Evolutionary conservation across 2,888 invertebrate genomes (phyloP).

Genomic region (Melinaea menophilus): DNA sequence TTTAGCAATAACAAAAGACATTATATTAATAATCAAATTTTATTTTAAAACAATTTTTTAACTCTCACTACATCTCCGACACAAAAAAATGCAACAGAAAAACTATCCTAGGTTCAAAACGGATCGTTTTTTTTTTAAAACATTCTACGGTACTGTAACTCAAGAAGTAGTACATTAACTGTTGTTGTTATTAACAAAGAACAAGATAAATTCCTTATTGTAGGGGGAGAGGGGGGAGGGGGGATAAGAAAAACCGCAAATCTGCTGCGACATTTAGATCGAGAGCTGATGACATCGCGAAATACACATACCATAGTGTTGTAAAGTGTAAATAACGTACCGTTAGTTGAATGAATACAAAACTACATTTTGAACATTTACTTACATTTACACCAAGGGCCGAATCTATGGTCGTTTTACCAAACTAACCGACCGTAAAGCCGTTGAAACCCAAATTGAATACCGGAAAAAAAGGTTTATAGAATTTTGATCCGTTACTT

Average conservation of each 20-base stretch:
- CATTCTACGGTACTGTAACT: slow-evolving; percentile 7
- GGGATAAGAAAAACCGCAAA: slow-evolving; percentile 23
- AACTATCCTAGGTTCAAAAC: neutral
- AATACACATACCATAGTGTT: slow-evolving; percentile 17
- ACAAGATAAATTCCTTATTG: slow-evolving; percentile 23
- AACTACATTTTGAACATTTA: slow-evolving; percentile 53
- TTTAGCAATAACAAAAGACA: neutral
- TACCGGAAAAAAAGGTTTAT: slow-evolving; percentile 12
- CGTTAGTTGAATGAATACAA: slow-evolving; percentile 56
- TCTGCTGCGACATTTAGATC: slow-evolving; percentile 17
- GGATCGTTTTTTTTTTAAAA: neutral
- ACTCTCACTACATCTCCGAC: too few relatives aligned
- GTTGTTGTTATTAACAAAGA: slow-evolving; percentile 21
- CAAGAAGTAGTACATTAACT: slow-evolving; percentile 20
- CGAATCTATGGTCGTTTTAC: slow-evolving; percentile 5
- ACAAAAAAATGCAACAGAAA: neutral
- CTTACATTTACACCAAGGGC: slow-evolving; percentile 52
- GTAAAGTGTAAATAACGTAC: slow-evolving; percentile 22
- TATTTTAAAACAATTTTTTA: too few relatives aligned
- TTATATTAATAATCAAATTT: neutral
- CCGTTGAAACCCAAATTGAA: slow-evolving; percentile 21
- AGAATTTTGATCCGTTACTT: neutral
- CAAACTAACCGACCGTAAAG: slow-evolving; percentile 24
- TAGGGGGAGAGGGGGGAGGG: neutral
- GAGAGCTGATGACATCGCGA: slow-evolving; percentile 24